Percentiles rank a stretch among this genome's conserved stretches.
Evolutionary conservation across 2,888 invertebrate genomes (phyloP).

Genomic region (Scelioninae gen. 1): DNA sequence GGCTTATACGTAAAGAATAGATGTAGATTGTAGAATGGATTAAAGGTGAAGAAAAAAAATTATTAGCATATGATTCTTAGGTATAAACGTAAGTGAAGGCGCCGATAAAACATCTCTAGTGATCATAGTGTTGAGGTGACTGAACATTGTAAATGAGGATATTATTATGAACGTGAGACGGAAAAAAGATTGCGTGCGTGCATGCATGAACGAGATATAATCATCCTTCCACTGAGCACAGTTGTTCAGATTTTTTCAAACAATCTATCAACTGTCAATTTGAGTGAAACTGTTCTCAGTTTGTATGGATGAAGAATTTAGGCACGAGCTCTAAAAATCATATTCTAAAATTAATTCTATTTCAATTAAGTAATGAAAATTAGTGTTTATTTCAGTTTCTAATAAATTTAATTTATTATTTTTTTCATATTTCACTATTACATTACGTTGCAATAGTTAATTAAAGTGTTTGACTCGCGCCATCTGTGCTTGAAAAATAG

Average conservation of each 20-base stretch:
- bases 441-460: too few species aligned
- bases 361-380: too few species aligned
- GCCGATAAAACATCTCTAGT: constrained; percentile 59
- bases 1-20: constrained; percentile 67
- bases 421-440: too few species aligned
- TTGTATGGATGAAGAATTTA: too few species aligned
- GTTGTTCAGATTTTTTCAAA: constrained; percentile 35
- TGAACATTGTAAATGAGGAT: constrained; percentile 55
- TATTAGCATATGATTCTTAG: constrained; percentile 64
- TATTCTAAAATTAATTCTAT: too few species aligned
- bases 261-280: constrained; percentile 28
- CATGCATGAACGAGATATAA: constrained; percentile 37
- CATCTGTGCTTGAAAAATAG: too few species aligned
- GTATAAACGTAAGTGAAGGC: constrained; percentile 64
- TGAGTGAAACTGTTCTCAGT: not conserved
- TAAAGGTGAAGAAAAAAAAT: constrained; percentile 45
- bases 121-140: constrained; percentile 36
- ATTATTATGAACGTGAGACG: constrained; percentile 37
- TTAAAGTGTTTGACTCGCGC: too few species aligned
- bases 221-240: constrained; percentile 55
- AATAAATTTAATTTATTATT: too few species aligned
- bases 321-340: too few species aligned
- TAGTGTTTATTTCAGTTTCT: not conserved
- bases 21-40: constrained; percentile 59
- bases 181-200: constrained; percentile 42